Percentiles rank a stretch among this genome's conserved stretches.
phyloP scores from a whole-genome alignment of 1,140 invertebrate species.

The Anadara kagoshimensis region DNA sequence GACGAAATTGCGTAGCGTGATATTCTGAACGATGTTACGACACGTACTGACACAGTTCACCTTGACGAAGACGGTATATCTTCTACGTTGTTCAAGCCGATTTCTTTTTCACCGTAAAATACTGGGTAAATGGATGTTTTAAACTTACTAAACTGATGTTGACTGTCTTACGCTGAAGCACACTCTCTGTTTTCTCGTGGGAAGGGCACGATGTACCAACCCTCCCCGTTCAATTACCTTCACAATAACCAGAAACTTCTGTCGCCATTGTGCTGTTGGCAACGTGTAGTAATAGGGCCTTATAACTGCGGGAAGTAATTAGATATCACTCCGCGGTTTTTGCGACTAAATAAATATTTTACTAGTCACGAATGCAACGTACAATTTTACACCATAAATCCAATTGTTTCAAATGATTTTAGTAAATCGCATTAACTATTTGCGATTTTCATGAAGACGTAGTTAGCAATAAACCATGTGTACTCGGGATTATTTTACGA shows the following conservation, averaged over 20 bases:
- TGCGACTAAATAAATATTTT: slow-evolving; percentile 6
- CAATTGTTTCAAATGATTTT: too few species aligned
- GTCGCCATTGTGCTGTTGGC: slow-evolving; percentile 44
- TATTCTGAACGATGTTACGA: slow-evolving; percentile 15
- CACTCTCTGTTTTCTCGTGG: slow-evolving; percentile 38
- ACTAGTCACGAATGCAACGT: too few species aligned
- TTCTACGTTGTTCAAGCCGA: slow-evolving; percentile 11
- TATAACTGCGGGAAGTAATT: slow-evolving; percentile 3
- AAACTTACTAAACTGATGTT: slow-evolving; percentile 13
- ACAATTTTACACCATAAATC: too few species aligned
- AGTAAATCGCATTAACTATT: too few species aligned
- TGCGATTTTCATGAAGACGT: too few species aligned
- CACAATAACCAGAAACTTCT: slow-evolving; percentile 3
- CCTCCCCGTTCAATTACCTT: slow-evolving; percentile 36
- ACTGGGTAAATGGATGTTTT: slow-evolving; percentile 1
- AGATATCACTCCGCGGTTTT: slow-evolving; percentile 8
- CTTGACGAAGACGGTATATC: neutral
- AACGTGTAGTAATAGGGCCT: slow-evolving; percentile 31
- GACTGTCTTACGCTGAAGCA: slow-evolving; percentile 14
- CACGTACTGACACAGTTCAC: slow-evolving; percentile 6
- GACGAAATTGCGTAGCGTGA: slow-evolving; percentile 26
- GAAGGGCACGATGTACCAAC: slow-evolving; percentile 42
- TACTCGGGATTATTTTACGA: too few species aligned
- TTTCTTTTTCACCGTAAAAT: slow-evolving; percentile 1
- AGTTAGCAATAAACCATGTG: too few species aligned